Conservation (phyloP, 2,888 invertebrate genomes). For the Stenotaenia linearis region DNA sequence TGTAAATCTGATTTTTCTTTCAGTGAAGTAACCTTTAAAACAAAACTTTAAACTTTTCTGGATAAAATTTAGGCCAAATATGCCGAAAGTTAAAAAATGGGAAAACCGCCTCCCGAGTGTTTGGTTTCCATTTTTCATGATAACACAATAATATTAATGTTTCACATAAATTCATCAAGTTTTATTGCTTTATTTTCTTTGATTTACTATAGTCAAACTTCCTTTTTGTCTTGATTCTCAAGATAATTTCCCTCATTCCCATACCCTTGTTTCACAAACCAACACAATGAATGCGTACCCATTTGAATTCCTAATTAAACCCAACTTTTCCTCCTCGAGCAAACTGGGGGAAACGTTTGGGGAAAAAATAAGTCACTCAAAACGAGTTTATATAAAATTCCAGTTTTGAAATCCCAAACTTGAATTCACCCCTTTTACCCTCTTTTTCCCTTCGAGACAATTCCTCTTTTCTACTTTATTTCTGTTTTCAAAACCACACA, state of each 20-base stretch:
- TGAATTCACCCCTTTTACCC: background rate
- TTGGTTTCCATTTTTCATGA: background rate
- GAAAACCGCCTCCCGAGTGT: too few relatives aligned
- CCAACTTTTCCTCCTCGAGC: background rate
- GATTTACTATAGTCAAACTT: too few relatives aligned
- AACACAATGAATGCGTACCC: background rate
- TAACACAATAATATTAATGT: too few relatives aligned
- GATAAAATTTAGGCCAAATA: too few relatives aligned
- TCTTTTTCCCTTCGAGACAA: background rate
- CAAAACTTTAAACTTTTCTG: too few relatives aligned
- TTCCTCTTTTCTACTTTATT: background rate
- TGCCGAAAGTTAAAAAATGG: too few relatives aligned
- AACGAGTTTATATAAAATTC: background rate
- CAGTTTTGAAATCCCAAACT: background rate
- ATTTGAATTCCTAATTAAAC: background rate
- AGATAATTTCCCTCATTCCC: background rate
- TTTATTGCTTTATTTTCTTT: too few relatives aligned
- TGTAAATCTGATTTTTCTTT: too few relatives aligned
- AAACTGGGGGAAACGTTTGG: background rate
- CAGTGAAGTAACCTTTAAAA: too few relatives aligned
- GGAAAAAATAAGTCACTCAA: background rate
- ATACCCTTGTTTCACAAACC: background rate
- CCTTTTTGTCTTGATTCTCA: too few relatives aligned
- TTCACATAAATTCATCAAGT: too few relatives aligned
- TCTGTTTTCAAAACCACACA: background rate